A percentile compares a stretch with the other conserved stretches of the same genome.
Conservation (phyloP, 2,888 invertebrate genomes). For the Arge pagana region DNA sequence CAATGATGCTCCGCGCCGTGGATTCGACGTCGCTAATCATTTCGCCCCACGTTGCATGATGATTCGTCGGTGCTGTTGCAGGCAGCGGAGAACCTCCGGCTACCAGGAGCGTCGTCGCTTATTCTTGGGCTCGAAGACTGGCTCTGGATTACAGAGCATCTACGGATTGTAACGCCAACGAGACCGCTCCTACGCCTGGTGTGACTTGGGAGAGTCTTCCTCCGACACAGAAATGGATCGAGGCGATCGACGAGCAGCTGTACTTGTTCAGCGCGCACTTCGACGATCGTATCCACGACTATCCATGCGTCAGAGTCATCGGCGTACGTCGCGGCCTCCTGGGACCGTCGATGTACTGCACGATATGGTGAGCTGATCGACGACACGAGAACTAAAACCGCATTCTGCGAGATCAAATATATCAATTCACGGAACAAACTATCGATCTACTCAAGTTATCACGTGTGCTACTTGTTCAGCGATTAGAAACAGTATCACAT, state of each 20-base stretch:
- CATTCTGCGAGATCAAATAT: no score
- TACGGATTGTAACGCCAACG: slow-evolving; percentile 46
- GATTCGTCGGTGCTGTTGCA: slow-evolving; percentile 32
- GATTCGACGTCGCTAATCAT: no score
- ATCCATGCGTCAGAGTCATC: slow-evolving; percentile 53
- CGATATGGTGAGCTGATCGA: slow-evolving; percentile 49
- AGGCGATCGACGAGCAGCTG: slow-evolving; percentile 50
- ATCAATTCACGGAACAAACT: no score
- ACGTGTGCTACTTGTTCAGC: no score
- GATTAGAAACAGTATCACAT: no score
- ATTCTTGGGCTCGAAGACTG: slow-evolving; percentile 61
- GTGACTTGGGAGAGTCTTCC: slow-evolving; percentile 26
- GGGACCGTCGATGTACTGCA: slow-evolving; percentile 50
- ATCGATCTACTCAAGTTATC: no score
- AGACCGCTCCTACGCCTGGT: slow-evolving; percentile 7
- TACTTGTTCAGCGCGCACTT: slow-evolving; percentile 53
- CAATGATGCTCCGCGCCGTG: no score
- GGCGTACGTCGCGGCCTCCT: slow-evolving; percentile 52
- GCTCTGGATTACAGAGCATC: slow-evolving; percentile 53
- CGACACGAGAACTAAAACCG: neutral
- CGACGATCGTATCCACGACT: slow-evolving; percentile 49
- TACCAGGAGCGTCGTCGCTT: slow-evolving; percentile 66
- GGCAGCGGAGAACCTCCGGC: slow-evolving; percentile 49
- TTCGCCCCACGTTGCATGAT: no score
- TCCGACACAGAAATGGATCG: slow-evolving; percentile 40